These are phyloP conservation scores for Dromococcyx pavoninus DNA, from an alignment of 2,797 vertebrate species.

Conservation along the genomic window DNA sequence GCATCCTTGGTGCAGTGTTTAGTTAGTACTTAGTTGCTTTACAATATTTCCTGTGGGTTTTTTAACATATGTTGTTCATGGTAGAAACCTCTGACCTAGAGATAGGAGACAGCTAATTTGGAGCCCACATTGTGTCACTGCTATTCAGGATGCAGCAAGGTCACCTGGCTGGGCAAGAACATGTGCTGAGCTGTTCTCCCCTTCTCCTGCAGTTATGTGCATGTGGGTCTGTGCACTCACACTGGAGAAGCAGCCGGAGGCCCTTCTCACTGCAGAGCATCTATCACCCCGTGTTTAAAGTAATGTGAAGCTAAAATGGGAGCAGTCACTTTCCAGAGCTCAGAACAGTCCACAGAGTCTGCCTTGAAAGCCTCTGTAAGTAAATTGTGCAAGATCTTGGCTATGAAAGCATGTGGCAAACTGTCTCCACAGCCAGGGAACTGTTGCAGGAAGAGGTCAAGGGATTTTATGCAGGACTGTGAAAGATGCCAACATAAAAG, in stretches of 20 bases:
- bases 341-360: neutral
- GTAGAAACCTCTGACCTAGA: neutral
- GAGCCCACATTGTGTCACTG: neutral
- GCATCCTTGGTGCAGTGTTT: too few relatives aligned
- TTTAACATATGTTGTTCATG: neutral
- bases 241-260: neutral
- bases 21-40: neutral
- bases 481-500: neutral
- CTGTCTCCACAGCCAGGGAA: neutral
- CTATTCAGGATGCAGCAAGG: neutral
- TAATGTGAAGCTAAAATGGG: slow-evolving; percentile 17
- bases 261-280: neutral
- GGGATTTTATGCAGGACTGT: neutral
- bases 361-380: neutral
- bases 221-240: neutral
- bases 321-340: neutral
- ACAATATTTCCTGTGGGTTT: neutral
- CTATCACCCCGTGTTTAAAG: neutral
- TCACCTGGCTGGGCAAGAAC: neutral
- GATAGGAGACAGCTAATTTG: neutral
- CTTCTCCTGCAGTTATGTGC: neutral
- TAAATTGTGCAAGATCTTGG: slow-evolving; percentile 26
- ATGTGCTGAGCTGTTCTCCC: neutral
- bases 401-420: neutral
- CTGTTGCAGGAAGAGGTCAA: neutral